These are phyloP conservation scores for Semicossyphus pulcher DNA, from an alignment of 2,113 vertebrate genomes.

Conservation along the genomic window DNA sequence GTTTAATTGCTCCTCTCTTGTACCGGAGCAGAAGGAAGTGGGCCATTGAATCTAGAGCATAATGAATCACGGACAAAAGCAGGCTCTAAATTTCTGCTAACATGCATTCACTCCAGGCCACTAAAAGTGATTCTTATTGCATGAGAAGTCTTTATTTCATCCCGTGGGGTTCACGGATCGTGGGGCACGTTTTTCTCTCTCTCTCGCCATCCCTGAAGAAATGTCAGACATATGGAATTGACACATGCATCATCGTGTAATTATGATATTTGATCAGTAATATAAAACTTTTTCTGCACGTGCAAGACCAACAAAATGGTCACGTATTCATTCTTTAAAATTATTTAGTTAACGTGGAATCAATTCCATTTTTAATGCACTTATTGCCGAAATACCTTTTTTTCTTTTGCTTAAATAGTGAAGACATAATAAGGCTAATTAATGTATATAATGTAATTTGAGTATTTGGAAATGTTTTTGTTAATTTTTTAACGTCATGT, in stretches of 20 bases:
- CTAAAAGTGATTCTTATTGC: constrained; percentile 61
- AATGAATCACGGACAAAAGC: constrained; percentile 72
- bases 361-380: too few species aligned
- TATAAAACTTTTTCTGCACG: neutral
- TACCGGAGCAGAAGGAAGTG: constrained; percentile 62
- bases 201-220: constrained; percentile 14
- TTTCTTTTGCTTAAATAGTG: too few species aligned
- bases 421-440: too few species aligned
- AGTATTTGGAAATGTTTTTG: neutral
- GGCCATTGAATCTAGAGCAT: constrained; percentile 66
- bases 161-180: constrained; percentile 44
- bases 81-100: constrained; percentile 67
- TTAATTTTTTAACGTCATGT: neutral
- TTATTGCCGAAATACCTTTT: too few species aligned
- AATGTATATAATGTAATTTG: neutral
- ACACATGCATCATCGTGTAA: neutral
- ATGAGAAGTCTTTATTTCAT: constrained; percentile 66
- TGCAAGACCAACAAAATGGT: too few species aligned
- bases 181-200: constrained; percentile 2
- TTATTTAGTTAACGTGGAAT: too few species aligned
- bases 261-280: neutral
- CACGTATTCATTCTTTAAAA: too few species aligned
- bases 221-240: constrained; percentile 14
- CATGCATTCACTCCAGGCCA: constrained; percentile 60
- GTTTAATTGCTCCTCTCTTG: constrained; percentile 72